Base-by-base conservation (phyloP, 2,797 vertebrate species). In the Zenarchopterus dispar region DNA sequence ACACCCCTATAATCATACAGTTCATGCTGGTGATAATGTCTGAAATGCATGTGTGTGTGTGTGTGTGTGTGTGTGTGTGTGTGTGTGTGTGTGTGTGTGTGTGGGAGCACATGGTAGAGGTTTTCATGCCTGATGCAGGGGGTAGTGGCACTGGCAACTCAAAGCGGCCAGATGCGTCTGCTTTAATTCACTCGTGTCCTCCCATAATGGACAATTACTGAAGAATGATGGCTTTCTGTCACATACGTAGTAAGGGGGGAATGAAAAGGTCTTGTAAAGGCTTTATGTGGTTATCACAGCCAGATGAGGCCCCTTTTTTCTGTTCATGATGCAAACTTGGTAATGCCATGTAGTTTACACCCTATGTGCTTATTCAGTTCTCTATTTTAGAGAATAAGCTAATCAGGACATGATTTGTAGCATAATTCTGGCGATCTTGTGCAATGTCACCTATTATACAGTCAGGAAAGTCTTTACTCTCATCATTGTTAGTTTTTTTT, bases 1-100 rank as follows among this genome's bases (percentile, higher is more conserved):
- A 86, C 88, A 44, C 89, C 86, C 77, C 79, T 89, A 84, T 84
- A 90, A 90, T 91, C 82, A 78, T 18, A 44, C 21, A 8, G 69
- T 51, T 60, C 65, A 57, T 5, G 54, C 42, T 19, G 70, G 66
- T 56, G 68, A 73, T 78, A 43, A 67, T 68, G 71, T 19, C 18
- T 51, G 66, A 9, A 51, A 67, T 51, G 71, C 33, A 63, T 47
- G 55, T 8, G 17, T 17, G 18, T 60, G 42, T 22, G 17, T 56
- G 57, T 26, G 68, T 41, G 56, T 22, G 17, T 56, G 57, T 26
- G 68, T 41, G 56, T 22, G 17, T 56, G 57, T 26, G 68, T 47
- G 55, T 8, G 17, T 17, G 18, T 60, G 42, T 47, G 55, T 8
- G 17, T 17, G 18, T 60, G 42, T 22, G 17, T 56, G 57, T 26